Conservation (phyloP, 1,140 invertebrate species). For the Teleogryllus occipitalis region DNA sequence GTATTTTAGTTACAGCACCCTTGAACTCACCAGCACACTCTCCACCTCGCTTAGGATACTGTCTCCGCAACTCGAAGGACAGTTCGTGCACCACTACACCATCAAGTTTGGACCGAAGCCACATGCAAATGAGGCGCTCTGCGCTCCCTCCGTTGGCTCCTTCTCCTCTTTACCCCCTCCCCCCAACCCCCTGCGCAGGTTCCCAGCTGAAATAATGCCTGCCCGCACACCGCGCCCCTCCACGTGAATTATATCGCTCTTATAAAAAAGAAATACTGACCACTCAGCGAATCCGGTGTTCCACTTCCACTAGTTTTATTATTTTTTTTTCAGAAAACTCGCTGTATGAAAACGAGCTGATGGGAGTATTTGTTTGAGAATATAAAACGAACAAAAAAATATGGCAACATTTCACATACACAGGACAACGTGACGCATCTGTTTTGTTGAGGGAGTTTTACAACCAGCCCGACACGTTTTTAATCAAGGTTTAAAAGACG, state of each 20-base stretch:
- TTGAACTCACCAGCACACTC: no score
- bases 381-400: neutral
- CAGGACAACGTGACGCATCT: no score
- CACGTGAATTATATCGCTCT: neutral
- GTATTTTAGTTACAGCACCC: no score
- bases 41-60: no score
- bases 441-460: no score
- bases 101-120: no score
- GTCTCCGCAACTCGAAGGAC: no score
- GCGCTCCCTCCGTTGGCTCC: neutral
- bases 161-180: neutral
- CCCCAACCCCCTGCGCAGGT: no score
- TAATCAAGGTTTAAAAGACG: no score
- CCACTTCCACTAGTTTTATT: neutral
- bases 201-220: neutral
- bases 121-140: neutral
- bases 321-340: neutral
- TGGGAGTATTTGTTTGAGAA: neutral
- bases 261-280: constrained; percentile 6
- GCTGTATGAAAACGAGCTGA: neutral
- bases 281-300: neutral
- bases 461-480: no score
- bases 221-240: neutral
- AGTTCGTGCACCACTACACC: no score
- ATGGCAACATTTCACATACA: neutral